These are phyloP conservation scores for Macaria notata DNA, from an alignment of 2,888 invertebrate species.

Conservation along the genomic window DNA sequence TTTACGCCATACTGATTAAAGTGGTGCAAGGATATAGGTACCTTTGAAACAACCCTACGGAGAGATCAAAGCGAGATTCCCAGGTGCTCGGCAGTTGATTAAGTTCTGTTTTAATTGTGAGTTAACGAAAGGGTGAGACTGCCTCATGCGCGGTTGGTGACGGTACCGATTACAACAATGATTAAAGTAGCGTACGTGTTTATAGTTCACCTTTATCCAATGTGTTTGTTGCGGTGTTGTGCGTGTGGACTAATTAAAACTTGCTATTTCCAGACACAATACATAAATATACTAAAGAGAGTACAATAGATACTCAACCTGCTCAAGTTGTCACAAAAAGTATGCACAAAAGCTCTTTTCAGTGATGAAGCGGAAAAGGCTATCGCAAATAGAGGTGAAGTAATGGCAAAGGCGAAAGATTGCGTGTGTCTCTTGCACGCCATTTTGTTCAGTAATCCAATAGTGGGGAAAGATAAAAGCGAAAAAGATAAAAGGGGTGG, in stretches of 20 bases:
- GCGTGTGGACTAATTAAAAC: slow-evolving; percentile 9
- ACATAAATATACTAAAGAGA: too few relatives aligned
- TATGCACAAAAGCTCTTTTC: slow-evolving; percentile 35
- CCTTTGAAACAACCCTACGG: slow-evolving; percentile 26
- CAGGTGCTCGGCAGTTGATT: slow-evolving; percentile 21
- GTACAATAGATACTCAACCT: too few relatives aligned
- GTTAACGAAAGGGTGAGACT: slow-evolving; percentile 15
- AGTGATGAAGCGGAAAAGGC: slow-evolving; percentile 42
- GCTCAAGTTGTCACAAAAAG: slow-evolving; percentile 2
- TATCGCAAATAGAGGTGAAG: slow-evolving; percentile 58
- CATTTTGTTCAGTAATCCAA: slow-evolving; percentile 78
- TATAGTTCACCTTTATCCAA: slow-evolving; percentile 2
- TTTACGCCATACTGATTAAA: slow-evolving; percentile 52
- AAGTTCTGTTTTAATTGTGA: slow-evolving; percentile 22
- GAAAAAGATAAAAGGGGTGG: slow-evolving; percentile 79
- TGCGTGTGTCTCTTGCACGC: slow-evolving; percentile 75
- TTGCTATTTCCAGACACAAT: slow-evolving; percentile 2
- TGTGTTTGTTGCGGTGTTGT: slow-evolving; percentile 11
- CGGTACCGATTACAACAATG: slow-evolving; percentile 12
- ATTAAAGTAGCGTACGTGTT: slow-evolving; percentile 8
- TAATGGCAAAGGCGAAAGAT: slow-evolving; percentile 64
- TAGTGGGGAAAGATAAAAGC: slow-evolving; percentile 77
- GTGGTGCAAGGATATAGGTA: slow-evolving; percentile 32
- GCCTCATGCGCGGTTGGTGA: slow-evolving; percentile 3
- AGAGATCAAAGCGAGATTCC: slow-evolving; percentile 26